Evolutionary conservation across 2,888 invertebrate genomes (phyloP), one percentile per base, ranked within the genome.

Genomic region (Synergus umbraculus): DNA sequence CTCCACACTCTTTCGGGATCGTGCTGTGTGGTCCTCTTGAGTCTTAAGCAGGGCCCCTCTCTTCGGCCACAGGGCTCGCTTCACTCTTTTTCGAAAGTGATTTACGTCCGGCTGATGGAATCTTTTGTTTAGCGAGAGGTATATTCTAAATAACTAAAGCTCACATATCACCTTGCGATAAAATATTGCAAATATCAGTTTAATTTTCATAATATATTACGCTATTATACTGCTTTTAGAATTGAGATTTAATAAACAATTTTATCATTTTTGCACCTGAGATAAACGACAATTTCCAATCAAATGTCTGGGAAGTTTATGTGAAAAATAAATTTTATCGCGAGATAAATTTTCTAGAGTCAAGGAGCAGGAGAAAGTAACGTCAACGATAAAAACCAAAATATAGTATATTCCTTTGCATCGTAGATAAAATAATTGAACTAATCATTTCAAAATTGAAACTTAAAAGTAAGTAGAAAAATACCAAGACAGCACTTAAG

Each of bases 31-130:
- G 88, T 88, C 88, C 77, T 79, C 83, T 84, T 82, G 82, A 86
- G 81, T 60, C 60, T 76, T 58, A 63, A 77, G 78, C 49, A n/a
- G 13, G 73, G 65, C 78, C 78, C 81, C 78, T 69, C 78, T 69
- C 82, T 76, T 54, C 65, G 77, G 78, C 82, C 81, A 81, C 79
- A 78, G 79, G 73, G 77, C 79, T 77, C 76, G 77, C 77, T 77
- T 78, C 79, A 81, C 76, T 81, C 77, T 78, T 78, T 83, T 85
- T 83, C 81, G 83, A 84, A 86, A 83, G 85, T 88, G 88, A 88
- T 88, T 88, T 88, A 88, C 88, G 86, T 83, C 80, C 82, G 83
- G 82, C 84, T 87, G 85, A 88, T 87, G 85, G 84, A 84, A 85
- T 76, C 87, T 87, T 88, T 88, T 88, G 88, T 88, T 87, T 88